Conservation (phyloP, 1,140 invertebrate genomes). For the Drosophila watanabei region DNA sequence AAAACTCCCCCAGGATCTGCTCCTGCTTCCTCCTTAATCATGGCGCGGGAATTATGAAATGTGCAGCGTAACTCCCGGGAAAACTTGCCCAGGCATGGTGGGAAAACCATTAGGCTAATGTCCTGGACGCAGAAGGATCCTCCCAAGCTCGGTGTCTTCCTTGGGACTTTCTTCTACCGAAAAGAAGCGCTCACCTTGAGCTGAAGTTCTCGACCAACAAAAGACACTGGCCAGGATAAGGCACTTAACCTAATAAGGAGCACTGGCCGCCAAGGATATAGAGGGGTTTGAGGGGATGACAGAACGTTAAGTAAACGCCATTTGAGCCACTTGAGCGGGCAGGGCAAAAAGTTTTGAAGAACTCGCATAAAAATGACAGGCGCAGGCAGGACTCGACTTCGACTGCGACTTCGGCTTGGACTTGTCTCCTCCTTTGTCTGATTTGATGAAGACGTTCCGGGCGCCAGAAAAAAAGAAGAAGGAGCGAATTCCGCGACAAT, state of each 20-base stretch:
- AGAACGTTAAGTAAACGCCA: constrained; percentile 81
- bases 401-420: constrained; percentile 17
- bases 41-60: constrained; percentile 82
- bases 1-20: constrained; percentile 29
- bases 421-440: constrained; percentile 49
- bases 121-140: constrained; percentile 39
- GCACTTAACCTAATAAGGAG: constrained; percentile 81
- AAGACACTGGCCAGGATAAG: constrained; percentile 37
- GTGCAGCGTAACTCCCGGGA: constrained; percentile 67
- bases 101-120: constrained; percentile 78
- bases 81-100: not conserved
- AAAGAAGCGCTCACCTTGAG: constrained; percentile 1
- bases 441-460: constrained; percentile 74
- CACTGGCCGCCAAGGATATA: constrained; percentile 34
- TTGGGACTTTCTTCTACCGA: not conserved
- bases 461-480: constrained; percentile 6
- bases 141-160: not conserved
- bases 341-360: constrained; percentile 74
- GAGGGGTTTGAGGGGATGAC: constrained; percentile 47
- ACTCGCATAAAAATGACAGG: constrained; percentile 83
- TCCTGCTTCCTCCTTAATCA: constrained; percentile 51
- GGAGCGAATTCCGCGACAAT: constrained; percentile 51
- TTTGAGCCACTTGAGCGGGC: constrained; percentile 46
- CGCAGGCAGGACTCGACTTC: constrained; percentile 36
- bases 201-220: constrained; percentile 6